Evolutionary conservation across 2,888 invertebrate genomes (phyloP).

Genomic region (Dendrolimus pini): DNA sequence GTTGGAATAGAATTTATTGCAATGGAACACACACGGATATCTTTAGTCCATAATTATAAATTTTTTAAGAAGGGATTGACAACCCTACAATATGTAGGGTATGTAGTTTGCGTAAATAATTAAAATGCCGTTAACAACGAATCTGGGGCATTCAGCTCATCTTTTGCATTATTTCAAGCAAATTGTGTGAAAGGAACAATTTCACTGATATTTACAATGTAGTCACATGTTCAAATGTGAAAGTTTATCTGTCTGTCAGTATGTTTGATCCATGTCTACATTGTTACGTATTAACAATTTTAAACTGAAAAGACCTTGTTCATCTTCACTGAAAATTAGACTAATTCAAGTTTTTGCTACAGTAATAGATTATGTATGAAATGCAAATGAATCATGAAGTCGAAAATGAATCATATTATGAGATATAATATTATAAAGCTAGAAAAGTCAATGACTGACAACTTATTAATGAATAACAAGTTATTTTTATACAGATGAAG

Average conservation of each 20-base stretch:
- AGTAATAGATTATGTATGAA: neutral
- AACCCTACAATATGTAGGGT: neutral
- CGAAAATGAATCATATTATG: conserved; percentile 1
- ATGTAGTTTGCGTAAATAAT: neutral
- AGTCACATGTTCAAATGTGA: neutral
- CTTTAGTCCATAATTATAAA: too few species aligned
- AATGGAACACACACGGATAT: too few species aligned
- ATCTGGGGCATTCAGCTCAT: neutral
- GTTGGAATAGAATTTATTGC: too few species aligned
- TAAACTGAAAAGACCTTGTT: too few species aligned
- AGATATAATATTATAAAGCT: conserved; percentile 1
- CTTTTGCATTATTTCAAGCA: neutral
- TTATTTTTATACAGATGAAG: neutral
- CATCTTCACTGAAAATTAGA: too few species aligned
- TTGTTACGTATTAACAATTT: too few species aligned
- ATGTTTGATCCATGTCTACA: too few species aligned
- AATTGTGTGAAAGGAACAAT: neutral
- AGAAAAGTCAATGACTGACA: conserved; percentile 2
- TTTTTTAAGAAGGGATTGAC: neutral
- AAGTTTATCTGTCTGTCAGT: too few species aligned
- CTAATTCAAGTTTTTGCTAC: neutral
- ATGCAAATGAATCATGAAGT: neutral
- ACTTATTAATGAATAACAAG: neutral
- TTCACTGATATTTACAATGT: neutral
- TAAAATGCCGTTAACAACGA: neutral